Conservation (phyloP, 2,888 invertebrate genomes). For the Tetropium fuscum region DNA sequence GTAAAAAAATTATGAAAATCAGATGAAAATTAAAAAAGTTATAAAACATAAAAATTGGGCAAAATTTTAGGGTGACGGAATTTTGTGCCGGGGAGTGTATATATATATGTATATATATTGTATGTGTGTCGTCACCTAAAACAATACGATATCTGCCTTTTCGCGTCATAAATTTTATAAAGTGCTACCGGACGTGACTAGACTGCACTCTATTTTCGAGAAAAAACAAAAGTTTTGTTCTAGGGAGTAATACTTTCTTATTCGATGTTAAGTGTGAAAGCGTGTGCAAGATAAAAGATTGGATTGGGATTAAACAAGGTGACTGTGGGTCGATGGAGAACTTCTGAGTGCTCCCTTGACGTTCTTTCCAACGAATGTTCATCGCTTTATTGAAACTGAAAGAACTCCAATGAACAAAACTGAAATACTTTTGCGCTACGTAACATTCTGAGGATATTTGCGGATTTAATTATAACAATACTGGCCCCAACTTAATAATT, state of each 20-base stretch:
- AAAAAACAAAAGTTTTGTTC: slow-evolving; percentile 55
- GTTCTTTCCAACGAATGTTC: slow-evolving; percentile 49
- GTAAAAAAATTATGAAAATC: too few species aligned
- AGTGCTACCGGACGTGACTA: slow-evolving; percentile 47
- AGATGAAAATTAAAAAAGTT: too few species aligned
- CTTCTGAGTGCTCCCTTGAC: slow-evolving; percentile 50
- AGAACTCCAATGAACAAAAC: slow-evolving; percentile 9
- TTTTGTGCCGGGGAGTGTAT: too few species aligned
- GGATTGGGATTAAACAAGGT: slow-evolving; percentile 67
- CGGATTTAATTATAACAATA: too few species aligned
- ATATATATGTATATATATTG: too few species aligned
- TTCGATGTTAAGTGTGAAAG: slow-evolving; percentile 64
- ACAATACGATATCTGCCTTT: too few species aligned
- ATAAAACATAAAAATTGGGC: too few species aligned
- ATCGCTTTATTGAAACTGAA: slow-evolving; percentile 52
- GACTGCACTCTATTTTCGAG: slow-evolving; percentile 46
- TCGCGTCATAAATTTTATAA: slow-evolving; percentile 26
- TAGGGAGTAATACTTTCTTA: slow-evolving; percentile 62
- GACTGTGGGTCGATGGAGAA: slow-evolving; percentile 50
- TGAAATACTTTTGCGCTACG: too few species aligned
- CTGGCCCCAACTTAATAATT: too few species aligned
- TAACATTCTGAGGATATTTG: too few species aligned
- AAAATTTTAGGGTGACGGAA: too few species aligned
- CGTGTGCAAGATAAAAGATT: slow-evolving; percentile 67
- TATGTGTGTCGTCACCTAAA: too few species aligned